phyloP scores from a whole-genome alignment of 1,140 invertebrate genomes.

The Microvelia longipes region DNA sequence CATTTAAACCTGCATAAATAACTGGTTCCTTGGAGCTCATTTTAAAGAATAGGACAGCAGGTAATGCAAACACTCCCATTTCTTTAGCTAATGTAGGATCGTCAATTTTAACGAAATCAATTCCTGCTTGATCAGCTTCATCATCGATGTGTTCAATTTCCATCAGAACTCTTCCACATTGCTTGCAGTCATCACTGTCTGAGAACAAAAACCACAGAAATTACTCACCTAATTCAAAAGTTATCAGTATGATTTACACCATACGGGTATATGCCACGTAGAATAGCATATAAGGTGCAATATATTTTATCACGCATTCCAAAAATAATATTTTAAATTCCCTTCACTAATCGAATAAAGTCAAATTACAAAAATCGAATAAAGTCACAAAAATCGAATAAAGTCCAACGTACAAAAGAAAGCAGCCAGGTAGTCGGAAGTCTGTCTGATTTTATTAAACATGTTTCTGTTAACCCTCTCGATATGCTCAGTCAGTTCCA shows the following conservation, averaged over 20 bases:
- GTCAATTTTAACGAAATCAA: conserved; percentile 85
- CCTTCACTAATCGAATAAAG: too few relatives aligned
- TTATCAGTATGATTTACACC: too few relatives aligned
- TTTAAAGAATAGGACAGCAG: conserved; percentile 78
- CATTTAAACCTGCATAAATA: conserved; percentile 71
- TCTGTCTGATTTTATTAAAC: conserved; percentile 80
- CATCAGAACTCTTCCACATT: conserved; percentile 69
- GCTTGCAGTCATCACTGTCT: conserved; percentile 89
- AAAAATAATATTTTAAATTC: too few relatives aligned
- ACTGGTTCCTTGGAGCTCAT: conserved; percentile 75
- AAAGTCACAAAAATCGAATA: too few relatives aligned
- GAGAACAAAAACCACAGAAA: conserved; percentile 80
- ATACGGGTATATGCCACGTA: too few relatives aligned
- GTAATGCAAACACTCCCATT: conserved; percentile 72
- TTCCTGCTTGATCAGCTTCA: conserved; percentile 77
- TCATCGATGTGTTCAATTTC: conserved; percentile 90
- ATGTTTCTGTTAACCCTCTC: conserved; percentile 85
- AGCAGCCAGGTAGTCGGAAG: conserved; percentile 81
- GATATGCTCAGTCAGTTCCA: conserved; percentile 86
- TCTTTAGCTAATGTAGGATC: conserved; percentile 74
- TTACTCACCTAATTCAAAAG: too few relatives aligned
- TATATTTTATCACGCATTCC: too few relatives aligned
- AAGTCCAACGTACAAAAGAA: conserved; percentile 90
- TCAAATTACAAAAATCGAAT: too few relatives aligned
- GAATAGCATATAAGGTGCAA: too few relatives aligned